Evolutionary conservation across 2,797 vertebrate species (phyloP).

Genomic region (Chloroceryle inda): DNA sequence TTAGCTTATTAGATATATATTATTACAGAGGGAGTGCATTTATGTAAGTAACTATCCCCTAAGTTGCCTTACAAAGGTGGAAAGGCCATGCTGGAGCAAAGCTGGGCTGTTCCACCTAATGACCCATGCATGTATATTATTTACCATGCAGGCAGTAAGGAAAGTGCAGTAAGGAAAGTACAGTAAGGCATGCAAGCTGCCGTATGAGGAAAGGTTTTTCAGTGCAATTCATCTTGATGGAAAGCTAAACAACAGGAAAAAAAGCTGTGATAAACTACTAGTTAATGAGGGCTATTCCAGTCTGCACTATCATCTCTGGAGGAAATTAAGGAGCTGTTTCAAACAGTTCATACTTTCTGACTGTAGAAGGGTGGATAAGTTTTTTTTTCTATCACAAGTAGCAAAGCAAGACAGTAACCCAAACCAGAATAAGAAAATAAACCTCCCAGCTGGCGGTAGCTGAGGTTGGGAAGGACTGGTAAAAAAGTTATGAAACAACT

Average conservation of each 20-base stretch:
- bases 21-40: neutral
- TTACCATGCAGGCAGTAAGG: neutral
- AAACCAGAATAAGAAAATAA: constrained; percentile 50
- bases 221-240: neutral
- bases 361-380: neutral
- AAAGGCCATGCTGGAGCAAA: neutral
- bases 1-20: neutral
- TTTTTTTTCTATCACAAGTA: neutral
- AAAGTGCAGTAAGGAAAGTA: neutral
- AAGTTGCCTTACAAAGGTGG: neutral
- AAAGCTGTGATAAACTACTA: neutral
- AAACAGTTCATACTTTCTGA: neutral
- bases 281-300: neutral
- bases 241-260: neutral
- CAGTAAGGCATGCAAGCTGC: neutral
- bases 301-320: neutral
- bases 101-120: neutral
- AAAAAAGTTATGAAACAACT: constrained; percentile 20
- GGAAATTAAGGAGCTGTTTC: neutral
- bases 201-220: neutral
- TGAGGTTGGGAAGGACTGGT: neutral
- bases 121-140: accelerated
- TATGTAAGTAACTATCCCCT: neutral
- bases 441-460: neutral
- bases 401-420: neutral